Base-by-base conservation (phyloP, 2,113 vertebrate species). In the Vombatus ursinus region DNA sequence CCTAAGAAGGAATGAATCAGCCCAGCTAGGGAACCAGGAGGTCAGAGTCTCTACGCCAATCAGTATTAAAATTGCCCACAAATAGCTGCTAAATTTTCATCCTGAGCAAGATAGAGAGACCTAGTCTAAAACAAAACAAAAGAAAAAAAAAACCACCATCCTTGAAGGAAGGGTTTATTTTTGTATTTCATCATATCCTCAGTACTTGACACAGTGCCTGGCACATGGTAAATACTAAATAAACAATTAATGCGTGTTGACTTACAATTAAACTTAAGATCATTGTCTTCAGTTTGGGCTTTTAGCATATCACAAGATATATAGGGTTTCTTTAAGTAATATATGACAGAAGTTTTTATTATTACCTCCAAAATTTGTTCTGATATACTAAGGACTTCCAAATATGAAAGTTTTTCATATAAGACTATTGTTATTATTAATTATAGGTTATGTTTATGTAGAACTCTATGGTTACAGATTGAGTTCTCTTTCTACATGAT, bases 151-250 rank as follows among this genome's bases (percentile, higher is more conserved):
- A 51, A 5, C 8, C 22, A 25, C 2, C 8, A 25, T 94, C 23
- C 22, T 6, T 5, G 22, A 26, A 53, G 28, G 61, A 25, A 91
- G 52, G 19, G 52, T 19, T 3, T 92, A 44, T 84, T 84, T 84
- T 84, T n/a, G 14, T 37, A 2, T 84, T 84, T 84, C n/a, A 23
- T 84, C n/a, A 47, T 50, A 48, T 44, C 68, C 16, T n/a, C 23
- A 9, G n/a, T 0, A 92, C 19, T 54, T 90, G 49, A 50, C 92
- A 95, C 93, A 95, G 92, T 96, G 49, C 94, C 97, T n/a, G 26
- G 61, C 31, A n/a, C 31, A 16, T 92, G 91, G 89, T 91, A 93
- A 91, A 93, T 89, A 54, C 31, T 97, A 5, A 84, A 23, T 44
- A 8, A 84, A 44, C 68, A 84, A 84, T 84, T 8, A 84, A 84